Percentiles rank a stretch among this genome's conserved stretches.
phyloP scores from a whole-genome alignment of 2,888 invertebrate species.

The Agonopterix arenella region DNA sequence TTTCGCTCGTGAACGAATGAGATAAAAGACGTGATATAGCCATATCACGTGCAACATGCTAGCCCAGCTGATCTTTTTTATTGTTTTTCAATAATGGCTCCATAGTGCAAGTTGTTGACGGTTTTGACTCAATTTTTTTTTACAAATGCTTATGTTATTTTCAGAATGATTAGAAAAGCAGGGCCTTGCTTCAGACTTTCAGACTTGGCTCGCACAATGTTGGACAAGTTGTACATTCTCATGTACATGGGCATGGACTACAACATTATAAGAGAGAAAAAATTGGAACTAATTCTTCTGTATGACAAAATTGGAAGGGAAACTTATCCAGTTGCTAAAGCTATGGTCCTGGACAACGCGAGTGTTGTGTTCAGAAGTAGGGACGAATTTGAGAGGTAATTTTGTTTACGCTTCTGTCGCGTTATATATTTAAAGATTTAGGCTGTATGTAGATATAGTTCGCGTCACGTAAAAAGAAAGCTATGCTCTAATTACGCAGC shows the following conservation, averaged over 20 bases:
- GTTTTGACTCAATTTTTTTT: no score
- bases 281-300: slow-evolving; percentile 48
- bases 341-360: slow-evolving; percentile 47
- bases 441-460: no score
- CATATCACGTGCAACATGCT: no score
- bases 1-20: no score
- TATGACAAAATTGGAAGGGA: slow-evolving; percentile 48
- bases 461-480: no score
- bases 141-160: slow-evolving; percentile 11
- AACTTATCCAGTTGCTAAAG: slow-evolving; percentile 49
- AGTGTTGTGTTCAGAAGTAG: slow-evolving; percentile 49
- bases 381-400: slow-evolving; percentile 50
- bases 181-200: slow-evolving; percentile 56
- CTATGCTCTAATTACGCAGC: no score
- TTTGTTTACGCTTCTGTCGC: no score
- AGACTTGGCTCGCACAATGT: slow-evolving; percentile 32
- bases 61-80: no score
- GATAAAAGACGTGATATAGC: no score
- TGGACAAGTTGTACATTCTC: slow-evolving; percentile 52
- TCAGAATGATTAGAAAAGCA: slow-evolving; percentile 42
- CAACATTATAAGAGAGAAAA: slow-evolving; percentile 49
- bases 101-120: no score
- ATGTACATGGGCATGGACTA: slow-evolving; percentile 65
- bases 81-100: no score
- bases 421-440: no score